Evolutionary conservation across 2,797 vertebrate genomes (phyloP).

Genomic region (Macroramphosus scolopax): DNA sequence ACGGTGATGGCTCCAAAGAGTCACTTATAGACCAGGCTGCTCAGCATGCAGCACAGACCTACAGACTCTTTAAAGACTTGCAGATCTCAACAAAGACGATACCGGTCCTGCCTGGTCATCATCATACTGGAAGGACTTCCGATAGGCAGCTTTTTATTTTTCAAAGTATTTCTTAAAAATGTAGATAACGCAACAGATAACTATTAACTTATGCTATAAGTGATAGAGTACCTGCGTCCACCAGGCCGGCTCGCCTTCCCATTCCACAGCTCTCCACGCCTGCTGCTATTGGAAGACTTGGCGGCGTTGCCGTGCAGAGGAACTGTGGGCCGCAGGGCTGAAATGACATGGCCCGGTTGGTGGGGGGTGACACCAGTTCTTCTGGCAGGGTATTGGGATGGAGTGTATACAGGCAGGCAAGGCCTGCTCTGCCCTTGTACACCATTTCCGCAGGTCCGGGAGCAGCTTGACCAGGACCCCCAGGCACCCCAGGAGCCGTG

Average conservation of each 20-base stretch:
- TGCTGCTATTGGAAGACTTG: conserved; percentile 55
- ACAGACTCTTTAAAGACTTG: conserved; percentile 7
- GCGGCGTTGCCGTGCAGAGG: conserved; percentile 71
- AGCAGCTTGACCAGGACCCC: conserved; percentile 91
- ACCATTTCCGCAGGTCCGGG: conserved; percentile 86
- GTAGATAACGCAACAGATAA: no score
- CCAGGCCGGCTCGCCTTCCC: conserved; percentile 51
- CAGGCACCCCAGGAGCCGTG: conserved; percentile 88
- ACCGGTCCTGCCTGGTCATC: neutral
- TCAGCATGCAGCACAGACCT: conserved; percentile 57
- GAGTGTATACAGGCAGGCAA: conserved; percentile 81
- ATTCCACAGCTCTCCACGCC: conserved; percentile 40
- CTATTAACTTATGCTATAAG: no score
- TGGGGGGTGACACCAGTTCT: conserved; percentile 27
- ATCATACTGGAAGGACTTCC: neutral
- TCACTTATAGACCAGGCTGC: conserved; percentile 46
- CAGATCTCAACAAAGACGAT: conserved; percentile 14
- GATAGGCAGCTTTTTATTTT: neutral
- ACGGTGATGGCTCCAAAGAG: conserved; percentile 41
- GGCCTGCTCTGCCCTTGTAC: conserved; percentile 89
- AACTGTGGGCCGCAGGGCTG: conserved; percentile 71
- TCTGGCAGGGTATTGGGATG: conserved; percentile 41
- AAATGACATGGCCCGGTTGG: conserved; percentile 47
- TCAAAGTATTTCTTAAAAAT: neutral
- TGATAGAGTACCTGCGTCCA: conserved; percentile 63